Percentiles rank a stretch among this genome's conserved stretches.
phyloP scores from a whole-genome alignment of 1,140 invertebrate species.

The Bombus waltoni region DNA sequence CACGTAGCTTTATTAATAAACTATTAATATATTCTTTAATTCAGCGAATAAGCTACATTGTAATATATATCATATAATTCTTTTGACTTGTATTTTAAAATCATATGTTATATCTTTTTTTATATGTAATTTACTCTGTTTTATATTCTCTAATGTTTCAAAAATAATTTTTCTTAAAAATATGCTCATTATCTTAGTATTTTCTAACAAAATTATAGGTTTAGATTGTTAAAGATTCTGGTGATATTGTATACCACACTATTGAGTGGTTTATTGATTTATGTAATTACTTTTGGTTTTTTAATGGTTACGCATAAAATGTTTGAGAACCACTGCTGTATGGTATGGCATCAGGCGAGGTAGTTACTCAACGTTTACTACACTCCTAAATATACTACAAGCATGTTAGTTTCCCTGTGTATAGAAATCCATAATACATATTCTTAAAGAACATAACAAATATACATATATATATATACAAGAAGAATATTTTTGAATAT shows the following conservation, averaged over 20 bases:
- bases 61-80: not conserved
- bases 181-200: not conserved
- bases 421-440: not conserved
- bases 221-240: not conserved
- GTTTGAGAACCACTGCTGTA: conserved; percentile 45
- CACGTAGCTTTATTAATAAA: not conserved
- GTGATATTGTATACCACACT: not conserved
- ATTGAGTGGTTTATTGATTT: not conserved
- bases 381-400: conserved; percentile 42
- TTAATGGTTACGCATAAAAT: conserved; percentile 35
- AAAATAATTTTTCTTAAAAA: conserved; percentile 31
- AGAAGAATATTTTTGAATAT: not conserved
- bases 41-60: conserved; percentile 17
- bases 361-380: conserved; percentile 62
- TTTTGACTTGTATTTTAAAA: not conserved
- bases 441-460: not conserved
- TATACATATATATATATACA: not conserved
- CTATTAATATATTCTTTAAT: conserved; percentile 2
- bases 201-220: not conserved
- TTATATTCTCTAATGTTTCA: not conserved
- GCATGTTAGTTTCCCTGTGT: conserved; percentile 32
- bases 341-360: conserved; percentile 65
- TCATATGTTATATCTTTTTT: not conserved
- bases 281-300: not conserved
- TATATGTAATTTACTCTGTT: conserved; percentile 6